Percentiles rank a stretch among this genome's conserved stretches.
Evolutionary conservation across 2,797 vertebrate genomes (phyloP).

Genomic region (Clarias pachynema): DNA sequence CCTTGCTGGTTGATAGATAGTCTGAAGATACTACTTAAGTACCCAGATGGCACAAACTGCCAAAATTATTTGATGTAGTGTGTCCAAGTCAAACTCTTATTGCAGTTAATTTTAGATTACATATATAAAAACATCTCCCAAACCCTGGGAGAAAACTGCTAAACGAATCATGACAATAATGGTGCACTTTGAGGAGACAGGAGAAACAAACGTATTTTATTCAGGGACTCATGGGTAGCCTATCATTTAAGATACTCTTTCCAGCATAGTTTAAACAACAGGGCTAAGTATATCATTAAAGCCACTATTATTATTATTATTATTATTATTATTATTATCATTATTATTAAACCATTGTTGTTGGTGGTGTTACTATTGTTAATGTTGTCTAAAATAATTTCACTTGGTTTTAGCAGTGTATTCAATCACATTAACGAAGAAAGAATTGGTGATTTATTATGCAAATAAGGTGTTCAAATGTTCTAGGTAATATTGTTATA

Average conservation of each 20-base stretch:
- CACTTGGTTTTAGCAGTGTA: conserved; percentile 66
- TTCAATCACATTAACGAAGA: conserved; percentile 55
- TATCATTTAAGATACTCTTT: conserved; percentile 52
- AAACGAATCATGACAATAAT: conserved; percentile 45
- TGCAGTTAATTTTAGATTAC: conserved; percentile 24
- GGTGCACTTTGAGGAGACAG: conserved; percentile 54
- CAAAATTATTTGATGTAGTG: conserved; percentile 29
- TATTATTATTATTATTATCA: conserved; percentile 50
- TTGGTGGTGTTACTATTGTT: conserved; percentile 31
- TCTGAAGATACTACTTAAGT: conserved; percentile 61
- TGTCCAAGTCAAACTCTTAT: conserved; percentile 37
- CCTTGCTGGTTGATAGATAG: conserved; percentile 50
- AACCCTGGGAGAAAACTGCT: conserved; percentile 35
- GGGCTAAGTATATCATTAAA: conserved; percentile 58
- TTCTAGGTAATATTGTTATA: conserved; percentile 60
- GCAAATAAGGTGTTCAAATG: conserved; percentile 76
- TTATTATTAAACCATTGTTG: conserved; percentile 31
- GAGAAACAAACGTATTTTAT: conserved; percentile 37
- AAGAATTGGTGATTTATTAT: conserved; percentile 70
- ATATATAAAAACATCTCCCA: conserved; percentile 34
- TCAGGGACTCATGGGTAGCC: conserved; percentile 57
- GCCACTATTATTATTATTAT: conserved; percentile 52
- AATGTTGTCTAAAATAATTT: conserved; percentile 51
- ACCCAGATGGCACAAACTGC: conserved; percentile 42
- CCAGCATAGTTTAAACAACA: conserved; percentile 58